phyloP scores from a whole-genome alignment of 2,888 invertebrate species.

The Pegoplata infirma region DNA sequence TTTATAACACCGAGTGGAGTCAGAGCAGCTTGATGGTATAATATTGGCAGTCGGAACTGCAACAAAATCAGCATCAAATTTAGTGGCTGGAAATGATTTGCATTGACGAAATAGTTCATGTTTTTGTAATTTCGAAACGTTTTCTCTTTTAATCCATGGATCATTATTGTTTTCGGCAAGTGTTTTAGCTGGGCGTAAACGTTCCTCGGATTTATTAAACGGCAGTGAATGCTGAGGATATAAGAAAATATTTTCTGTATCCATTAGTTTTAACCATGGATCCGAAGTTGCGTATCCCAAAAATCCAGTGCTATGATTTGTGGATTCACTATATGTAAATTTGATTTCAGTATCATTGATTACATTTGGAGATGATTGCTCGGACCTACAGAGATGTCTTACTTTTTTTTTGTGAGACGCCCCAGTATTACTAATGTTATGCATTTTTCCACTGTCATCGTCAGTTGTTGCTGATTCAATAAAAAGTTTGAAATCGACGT shows the following conservation, averaged over 20 bases:
- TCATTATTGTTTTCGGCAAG: constrained; percentile 58
- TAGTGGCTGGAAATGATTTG: constrained; percentile 70
- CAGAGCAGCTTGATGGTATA: too few species aligned
- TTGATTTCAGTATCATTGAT: constrained; percentile 69
- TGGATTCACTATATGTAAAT: constrained; percentile 68
- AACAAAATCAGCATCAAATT: constrained; percentile 64
- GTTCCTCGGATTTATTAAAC: neutral
- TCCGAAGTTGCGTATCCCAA: constrained; percentile 75
- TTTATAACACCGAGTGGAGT: too few species aligned
- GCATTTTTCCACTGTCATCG: neutral
- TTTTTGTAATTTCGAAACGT: constrained; percentile 57
- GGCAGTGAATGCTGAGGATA: constrained; percentile 17
- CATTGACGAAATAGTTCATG: constrained; percentile 67
- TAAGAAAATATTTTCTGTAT: constrained; percentile 49
- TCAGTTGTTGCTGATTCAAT: constrained; percentile 39
- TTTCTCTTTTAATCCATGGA: constrained; percentile 74
- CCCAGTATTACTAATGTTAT: constrained; percentile 17
- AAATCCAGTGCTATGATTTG: constrained; percentile 74
- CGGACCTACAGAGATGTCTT: constrained; percentile 71
- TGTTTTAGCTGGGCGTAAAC: neutral
- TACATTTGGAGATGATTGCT: constrained; percentile 77
- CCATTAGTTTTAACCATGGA: constrained; percentile 77
- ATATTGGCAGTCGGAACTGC: neutral
- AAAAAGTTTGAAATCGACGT: constrained; percentile 69
- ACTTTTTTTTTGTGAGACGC: constrained; percentile 52